Conservation (phyloP, 1,140 invertebrate genomes). For the Pseudomyrmex pallidus region DNA sequence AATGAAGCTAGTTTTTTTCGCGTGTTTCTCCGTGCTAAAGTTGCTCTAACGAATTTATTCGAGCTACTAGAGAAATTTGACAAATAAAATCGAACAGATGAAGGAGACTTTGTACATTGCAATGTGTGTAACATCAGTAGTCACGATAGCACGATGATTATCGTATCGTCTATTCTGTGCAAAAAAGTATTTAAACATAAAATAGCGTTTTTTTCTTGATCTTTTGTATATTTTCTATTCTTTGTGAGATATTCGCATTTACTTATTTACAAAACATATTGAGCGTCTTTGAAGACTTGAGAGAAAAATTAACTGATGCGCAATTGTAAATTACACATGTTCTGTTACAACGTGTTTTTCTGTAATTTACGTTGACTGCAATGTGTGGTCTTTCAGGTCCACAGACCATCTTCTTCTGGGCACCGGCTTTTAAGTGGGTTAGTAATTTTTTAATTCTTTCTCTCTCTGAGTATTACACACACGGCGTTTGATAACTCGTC, state of each 20-base stretch:
- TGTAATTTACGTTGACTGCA: neutral
- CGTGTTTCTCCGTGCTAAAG: neutral
- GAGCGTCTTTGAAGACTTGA: too few species aligned
- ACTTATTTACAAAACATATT: too few species aligned
- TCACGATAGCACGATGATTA: neutral
- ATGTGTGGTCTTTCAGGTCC: slow-evolving; percentile 88
- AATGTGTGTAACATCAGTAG: neutral
- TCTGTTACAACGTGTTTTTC: neutral
- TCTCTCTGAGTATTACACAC: neutral
- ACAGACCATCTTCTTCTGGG: slow-evolving; percentile 98
- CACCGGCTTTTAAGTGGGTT: slow-evolving; percentile 98
- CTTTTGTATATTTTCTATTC: too few species aligned
- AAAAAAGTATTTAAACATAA: neutral
- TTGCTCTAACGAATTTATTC: slow-evolving; percentile 28
- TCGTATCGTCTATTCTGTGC: neutral
- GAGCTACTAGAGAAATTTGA: slow-evolving; percentile 22
- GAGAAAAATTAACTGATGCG: neutral
- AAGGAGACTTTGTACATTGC: neutral
- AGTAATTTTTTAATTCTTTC: slow-evolving; percentile 78
- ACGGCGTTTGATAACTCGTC: neutral
- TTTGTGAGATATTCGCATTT: too few species aligned
- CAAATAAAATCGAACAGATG: slow-evolving; percentile 1
- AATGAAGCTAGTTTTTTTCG: neutral
- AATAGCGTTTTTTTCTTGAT: too few species aligned
- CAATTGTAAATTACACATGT: neutral